phyloP scores from a whole-genome alignment of 2,113 vertebrate species.

The Chloropsis hardwickii region DNA sequence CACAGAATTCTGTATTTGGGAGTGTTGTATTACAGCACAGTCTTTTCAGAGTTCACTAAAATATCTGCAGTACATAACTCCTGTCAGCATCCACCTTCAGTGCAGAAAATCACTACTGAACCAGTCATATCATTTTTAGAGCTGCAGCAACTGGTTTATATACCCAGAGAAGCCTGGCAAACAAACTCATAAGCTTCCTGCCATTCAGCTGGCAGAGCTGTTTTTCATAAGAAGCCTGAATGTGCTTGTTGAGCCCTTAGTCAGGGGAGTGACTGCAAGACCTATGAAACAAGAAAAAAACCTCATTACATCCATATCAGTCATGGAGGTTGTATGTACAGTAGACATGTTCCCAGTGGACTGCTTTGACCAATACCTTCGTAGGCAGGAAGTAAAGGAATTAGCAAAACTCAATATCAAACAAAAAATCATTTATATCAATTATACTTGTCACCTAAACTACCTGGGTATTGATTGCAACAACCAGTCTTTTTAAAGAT shows the following conservation, averaged over 20 bases:
- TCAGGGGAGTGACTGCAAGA: not conserved
- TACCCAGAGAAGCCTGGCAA: not conserved
- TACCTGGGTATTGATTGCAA: not conserved
- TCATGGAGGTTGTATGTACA: not conserved
- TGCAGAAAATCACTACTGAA: slow-evolving; percentile 40
- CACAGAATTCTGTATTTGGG: not conserved
- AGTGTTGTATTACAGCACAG: not conserved
- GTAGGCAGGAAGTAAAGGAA: slow-evolving; percentile 9
- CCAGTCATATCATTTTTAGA: slow-evolving; percentile 26
- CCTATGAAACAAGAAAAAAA: not conserved
- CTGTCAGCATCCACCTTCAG: not conserved
- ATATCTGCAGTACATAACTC: slow-evolving; percentile 54
- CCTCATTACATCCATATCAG: not conserved
- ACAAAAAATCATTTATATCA: not conserved
- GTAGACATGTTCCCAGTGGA: not conserved
- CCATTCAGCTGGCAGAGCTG: slow-evolving; percentile 9
- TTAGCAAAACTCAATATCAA: not conserved
- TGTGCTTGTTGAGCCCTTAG: not conserved
- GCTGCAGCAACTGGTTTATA: slow-evolving; percentile 24
- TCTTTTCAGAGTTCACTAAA: slow-evolving; percentile 26
- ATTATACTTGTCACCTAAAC: not conserved
- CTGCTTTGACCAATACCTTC: not conserved
- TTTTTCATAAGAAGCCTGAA: not conserved
- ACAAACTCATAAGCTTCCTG: not conserved
- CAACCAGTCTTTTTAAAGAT: not conserved